Conservation (phyloP, 2,797 vertebrate genomes). For the Chrosomus eos region DNA sequence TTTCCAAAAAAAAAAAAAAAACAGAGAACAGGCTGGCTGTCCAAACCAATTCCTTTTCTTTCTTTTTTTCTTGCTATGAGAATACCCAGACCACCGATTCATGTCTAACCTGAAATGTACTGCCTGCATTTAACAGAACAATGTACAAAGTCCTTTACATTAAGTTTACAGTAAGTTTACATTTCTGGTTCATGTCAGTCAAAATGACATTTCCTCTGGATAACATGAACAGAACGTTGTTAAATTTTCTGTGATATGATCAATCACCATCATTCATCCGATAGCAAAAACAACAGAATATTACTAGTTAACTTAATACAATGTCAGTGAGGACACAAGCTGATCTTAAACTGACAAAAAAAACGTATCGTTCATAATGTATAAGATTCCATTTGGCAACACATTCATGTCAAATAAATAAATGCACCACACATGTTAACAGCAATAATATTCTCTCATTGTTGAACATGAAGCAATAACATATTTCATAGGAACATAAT, state of each 20-base stretch:
- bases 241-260: background rate
- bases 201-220: constrained; percentile 14
- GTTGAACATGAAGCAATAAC: background rate
- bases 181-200: background rate
- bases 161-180: background rate
- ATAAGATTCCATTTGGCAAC: background rate
- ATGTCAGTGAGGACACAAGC: background rate
- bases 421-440: background rate
- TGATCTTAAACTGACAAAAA: background rate
- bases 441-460: background rate
- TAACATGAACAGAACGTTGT: background rate
- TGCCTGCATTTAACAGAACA: background rate
- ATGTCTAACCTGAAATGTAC: background rate
- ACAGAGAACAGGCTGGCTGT: background rate
- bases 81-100: background rate
- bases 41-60: background rate
- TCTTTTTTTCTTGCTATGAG: background rate
- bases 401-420: background rate
- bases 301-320: background rate
- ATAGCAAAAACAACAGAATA: background rate
- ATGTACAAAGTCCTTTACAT: constrained; percentile 22
- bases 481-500: background rate
- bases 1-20: background rate
- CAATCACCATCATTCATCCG: background rate
- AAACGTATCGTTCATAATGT: background rate